phyloP scores from a whole-genome alignment of 2,113 vertebrate genomes.

The Thryonomys swinderianus region DNA sequence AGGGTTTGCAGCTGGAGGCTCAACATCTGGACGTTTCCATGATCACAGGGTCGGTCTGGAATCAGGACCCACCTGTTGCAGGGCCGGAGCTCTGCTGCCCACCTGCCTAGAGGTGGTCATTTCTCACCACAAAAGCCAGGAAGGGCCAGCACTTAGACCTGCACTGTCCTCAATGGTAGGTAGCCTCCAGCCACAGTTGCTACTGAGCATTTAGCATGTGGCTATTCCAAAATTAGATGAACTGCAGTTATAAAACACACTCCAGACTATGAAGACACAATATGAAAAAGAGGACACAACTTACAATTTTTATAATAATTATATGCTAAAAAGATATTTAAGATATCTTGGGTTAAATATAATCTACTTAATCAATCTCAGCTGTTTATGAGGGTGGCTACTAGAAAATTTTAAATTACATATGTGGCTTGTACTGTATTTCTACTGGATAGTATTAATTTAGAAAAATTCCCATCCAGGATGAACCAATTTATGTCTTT shows the following conservation, averaged over 20 bases:
- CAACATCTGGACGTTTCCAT: neutral
- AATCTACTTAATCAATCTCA: conserved; percentile 28
- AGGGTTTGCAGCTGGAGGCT: neutral
- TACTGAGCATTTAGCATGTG: neutral
- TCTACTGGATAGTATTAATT: neutral
- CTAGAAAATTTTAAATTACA: conserved; percentile 53
- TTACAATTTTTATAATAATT: neutral
- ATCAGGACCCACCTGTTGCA: neutral
- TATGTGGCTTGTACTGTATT: neutral
- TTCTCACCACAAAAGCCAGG: neutral
- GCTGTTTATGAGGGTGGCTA: conserved; percentile 17
- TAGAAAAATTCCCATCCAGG: conserved; percentile 13
- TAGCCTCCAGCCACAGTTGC: neutral
- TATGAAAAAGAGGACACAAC: neutral
- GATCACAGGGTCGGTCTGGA: neutral
- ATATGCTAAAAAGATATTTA: conserved; percentile 28
- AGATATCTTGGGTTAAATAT: conserved; percentile 34
- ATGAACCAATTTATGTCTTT: conserved; percentile 21
- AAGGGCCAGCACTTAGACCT: neutral
- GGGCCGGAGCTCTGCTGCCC: neutral
- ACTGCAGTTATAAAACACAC: neutral
- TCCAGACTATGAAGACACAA: neutral
- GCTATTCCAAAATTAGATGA: conserved; percentile 11
- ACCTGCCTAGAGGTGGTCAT: neutral
- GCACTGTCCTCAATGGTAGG: neutral